Percentiles rank a stretch among this genome's conserved stretches.
Evolutionary conservation across 2,113 vertebrate species (phyloP).

Genomic region (Pteropus alecto): DNA sequence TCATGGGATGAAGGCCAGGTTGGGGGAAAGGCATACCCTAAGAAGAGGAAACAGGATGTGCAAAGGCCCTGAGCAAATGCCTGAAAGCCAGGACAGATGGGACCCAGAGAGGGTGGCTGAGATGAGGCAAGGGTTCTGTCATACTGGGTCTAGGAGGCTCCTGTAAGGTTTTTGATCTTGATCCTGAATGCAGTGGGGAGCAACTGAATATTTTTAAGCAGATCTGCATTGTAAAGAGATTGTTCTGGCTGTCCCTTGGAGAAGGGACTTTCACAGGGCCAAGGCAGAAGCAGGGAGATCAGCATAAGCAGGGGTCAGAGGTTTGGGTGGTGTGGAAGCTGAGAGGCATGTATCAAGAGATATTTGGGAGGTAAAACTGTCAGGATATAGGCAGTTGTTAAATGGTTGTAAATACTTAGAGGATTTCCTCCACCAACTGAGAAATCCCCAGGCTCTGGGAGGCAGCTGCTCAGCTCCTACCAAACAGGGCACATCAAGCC

Average conservation of each 20-base stretch:
- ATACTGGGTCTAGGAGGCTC: neutral
- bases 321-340: neutral
- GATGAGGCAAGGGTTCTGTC: neutral
- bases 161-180: neutral
- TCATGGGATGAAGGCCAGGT: neutral
- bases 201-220: neutral
- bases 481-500: neutral
- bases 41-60: neutral
- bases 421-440: conserved; percentile 17
- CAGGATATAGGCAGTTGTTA: conserved; percentile 49
- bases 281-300: neutral
- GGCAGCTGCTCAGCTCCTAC: conserved; percentile 12
- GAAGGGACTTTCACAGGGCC: neutral
- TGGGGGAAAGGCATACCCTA: neutral
- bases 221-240: neutral
- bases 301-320: neutral
- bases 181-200: neutral
- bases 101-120: neutral
- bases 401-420: conserved; percentile 56
- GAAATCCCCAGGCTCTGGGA: conserved; percentile 32
- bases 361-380: conserved; percentile 42
- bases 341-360: neutral
- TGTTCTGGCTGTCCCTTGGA: neutral
- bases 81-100: neutral
- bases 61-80: neutral